Base-by-base conservation (phyloP, 1,140 invertebrate genomes). In the Uloborus diversus region DNA sequence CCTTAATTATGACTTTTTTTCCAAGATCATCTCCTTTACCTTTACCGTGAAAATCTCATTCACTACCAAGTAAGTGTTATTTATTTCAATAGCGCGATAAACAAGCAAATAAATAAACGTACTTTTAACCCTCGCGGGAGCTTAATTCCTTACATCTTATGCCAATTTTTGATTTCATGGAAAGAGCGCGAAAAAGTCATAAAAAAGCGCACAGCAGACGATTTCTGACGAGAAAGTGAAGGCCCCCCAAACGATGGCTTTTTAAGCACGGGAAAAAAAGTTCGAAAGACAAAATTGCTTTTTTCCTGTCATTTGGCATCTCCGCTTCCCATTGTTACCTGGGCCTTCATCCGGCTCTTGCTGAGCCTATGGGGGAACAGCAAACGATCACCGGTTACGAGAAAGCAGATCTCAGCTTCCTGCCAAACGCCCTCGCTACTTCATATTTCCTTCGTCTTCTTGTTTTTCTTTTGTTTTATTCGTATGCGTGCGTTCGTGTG, bases 261-360 rank as follows among this genome's bases (percentile, higher is more conserved):
- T 42, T 42, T 42, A 42, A 53, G 13, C 49, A 56, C 66, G 66
- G 57, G 37, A 59, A 53, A 53, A 53, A 20, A 33, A 25, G 37
- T 32, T 4, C 17, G 51, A 62, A 62, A 59, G 27, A 62, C 33
- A 32, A 62, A 73, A 73, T 73, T 73, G 56, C 33, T 42, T 62
- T 59, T 73, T 73, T 73, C 70, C 70, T 73, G 70, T 73, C 70
- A 73, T 73, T 73, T 73, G 32, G 35, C 56, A 73, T 73, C 70
- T 62, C 70, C 70, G 56, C 37, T 73, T 73, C 70, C 70, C 70
- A 73, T 73, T 73, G 70, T 73, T 73, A 62, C 37, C n/a, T 30
- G 33, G 23, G 20, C 14, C 49, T 25, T 27, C 66, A 69, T 69
- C 66, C 49, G 49, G 49, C 7, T 17, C 49, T 20, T 20, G 17